Conservation (phyloP, 2,888 invertebrate species). For the Eurytoma californica region DNA sequence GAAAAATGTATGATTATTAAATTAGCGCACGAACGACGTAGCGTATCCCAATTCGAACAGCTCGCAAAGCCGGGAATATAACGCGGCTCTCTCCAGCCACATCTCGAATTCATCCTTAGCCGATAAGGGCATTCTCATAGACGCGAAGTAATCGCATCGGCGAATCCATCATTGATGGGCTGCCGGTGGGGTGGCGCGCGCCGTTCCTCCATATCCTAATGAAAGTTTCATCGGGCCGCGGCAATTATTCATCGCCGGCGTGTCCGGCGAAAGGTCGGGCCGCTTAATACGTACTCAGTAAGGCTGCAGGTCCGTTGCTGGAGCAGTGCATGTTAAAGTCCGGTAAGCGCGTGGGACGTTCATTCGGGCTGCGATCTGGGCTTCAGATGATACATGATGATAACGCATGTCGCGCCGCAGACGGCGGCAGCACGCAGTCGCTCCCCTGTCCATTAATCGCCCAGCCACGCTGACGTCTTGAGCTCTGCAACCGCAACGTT, state of each 20-base stretch:
- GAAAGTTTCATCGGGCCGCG: neutral
- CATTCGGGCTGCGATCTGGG: constrained; percentile 57
- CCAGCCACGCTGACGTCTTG: constrained; percentile 56
- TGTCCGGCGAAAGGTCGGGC: neutral
- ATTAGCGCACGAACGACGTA: too few species aligned
- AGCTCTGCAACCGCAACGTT: constrained; percentile 57
- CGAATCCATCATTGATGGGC: too few species aligned
- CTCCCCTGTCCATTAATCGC: constrained; percentile 62
- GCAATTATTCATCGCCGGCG: neutral
- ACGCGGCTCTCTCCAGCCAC: too few species aligned
- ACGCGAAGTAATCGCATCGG: too few species aligned
- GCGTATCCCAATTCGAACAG: too few species aligned
- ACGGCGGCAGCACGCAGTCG: constrained; percentile 60
- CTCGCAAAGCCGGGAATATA: too few species aligned
- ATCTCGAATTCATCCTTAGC: too few species aligned
- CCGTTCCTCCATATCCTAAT: too few species aligned
- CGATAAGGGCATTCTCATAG: too few species aligned
- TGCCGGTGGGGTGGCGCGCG: too few species aligned
- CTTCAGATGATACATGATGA: constrained; percentile 50
- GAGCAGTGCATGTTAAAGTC: constrained; percentile 64
- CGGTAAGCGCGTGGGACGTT: constrained; percentile 60
- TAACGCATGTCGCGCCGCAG: constrained; percentile 62
- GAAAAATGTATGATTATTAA: too few species aligned
- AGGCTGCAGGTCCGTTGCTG: constrained; percentile 62
- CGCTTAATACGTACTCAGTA: constrained; percentile 62